phyloP scores from a whole-genome alignment of 2,888 invertebrate genomes.

The Clunio marinus region DNA sequence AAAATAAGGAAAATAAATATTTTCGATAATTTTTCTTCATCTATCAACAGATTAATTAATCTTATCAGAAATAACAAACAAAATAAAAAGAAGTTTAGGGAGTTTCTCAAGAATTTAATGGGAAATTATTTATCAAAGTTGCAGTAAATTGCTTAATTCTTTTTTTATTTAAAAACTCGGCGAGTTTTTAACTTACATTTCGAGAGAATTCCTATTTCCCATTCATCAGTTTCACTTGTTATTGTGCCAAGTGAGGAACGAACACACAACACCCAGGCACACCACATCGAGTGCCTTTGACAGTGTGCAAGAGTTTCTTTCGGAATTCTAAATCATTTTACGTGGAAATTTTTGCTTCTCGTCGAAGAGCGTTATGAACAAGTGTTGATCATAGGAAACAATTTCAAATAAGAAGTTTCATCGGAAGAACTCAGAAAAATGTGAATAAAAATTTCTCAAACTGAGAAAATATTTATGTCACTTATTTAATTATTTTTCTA shows the following conservation, averaged over 20 bases:
- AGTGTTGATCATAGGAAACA: slow-evolving; percentile 1
- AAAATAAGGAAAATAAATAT: no score
- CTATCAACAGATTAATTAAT: no score
- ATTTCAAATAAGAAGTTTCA: background rate
- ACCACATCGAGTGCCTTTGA: background rate
- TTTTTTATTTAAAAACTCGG: no score
- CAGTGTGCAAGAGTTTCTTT: background rate
- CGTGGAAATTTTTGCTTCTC: slow-evolving; percentile 6
- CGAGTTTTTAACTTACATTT: background rate
- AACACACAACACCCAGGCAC: background rate
- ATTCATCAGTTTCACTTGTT: slow-evolving; percentile 3
- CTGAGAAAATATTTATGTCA: no score
- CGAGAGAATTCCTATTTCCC: background rate
- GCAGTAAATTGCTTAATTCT: no score
- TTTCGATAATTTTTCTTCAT: no score
- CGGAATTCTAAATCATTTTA: background rate
- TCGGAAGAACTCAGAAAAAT: no score
- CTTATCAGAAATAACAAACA: no score
- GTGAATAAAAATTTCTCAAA: no score
- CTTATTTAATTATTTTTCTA: background rate
- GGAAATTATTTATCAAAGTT: no score
- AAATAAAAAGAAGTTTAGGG: no score
- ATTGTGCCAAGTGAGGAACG: background rate
- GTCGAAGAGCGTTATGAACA: background rate
- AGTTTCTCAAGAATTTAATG: no score